Evolutionary conservation across 2,797 vertebrate genomes (phyloP).

Genomic region (Pelochelys cantorii): DNA sequence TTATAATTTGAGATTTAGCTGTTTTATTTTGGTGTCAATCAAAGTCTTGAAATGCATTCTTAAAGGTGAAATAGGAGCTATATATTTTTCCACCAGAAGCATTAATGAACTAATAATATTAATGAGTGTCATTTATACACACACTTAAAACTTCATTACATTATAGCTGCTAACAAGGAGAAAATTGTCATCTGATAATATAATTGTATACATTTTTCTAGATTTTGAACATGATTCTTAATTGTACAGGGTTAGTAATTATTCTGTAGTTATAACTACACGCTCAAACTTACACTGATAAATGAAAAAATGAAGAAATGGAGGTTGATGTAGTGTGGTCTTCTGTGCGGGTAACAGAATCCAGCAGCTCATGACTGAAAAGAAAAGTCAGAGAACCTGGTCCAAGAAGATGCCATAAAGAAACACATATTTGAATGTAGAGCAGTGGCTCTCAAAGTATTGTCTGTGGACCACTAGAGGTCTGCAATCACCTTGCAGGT

Average conservation of each 20-base stretch:
- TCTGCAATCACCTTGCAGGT: too few species aligned
- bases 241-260: slow-evolving; percentile 44
- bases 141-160: not conserved
- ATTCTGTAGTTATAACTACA: not conserved
- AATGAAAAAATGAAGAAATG: not conserved
- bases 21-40: slow-evolving; percentile 67
- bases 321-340: not conserved
- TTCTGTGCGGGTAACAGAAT: not conserved
- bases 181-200: slow-evolving; percentile 26
- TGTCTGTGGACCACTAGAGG: too few species aligned
- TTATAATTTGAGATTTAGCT: slow-evolving; percentile 64
- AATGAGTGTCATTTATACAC: not conserved
- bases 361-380: not conserved
- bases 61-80: slow-evolving; percentile 37
- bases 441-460: not conserved
- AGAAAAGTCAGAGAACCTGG: not conserved
- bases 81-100: slow-evolving; percentile 32
- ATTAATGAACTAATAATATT: slow-evolving; percentile 22
- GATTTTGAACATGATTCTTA: not conserved
- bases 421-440: not conserved
- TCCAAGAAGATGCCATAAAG: not conserved
- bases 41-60: not conserved
- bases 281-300: not conserved
- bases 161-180: slow-evolving; percentile 20
- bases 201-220: slow-evolving; percentile 35